Evolutionary conservation across 2,113 vertebrate genomes (phyloP).

Genomic region (Leptobrachium ailaonicum): DNA sequence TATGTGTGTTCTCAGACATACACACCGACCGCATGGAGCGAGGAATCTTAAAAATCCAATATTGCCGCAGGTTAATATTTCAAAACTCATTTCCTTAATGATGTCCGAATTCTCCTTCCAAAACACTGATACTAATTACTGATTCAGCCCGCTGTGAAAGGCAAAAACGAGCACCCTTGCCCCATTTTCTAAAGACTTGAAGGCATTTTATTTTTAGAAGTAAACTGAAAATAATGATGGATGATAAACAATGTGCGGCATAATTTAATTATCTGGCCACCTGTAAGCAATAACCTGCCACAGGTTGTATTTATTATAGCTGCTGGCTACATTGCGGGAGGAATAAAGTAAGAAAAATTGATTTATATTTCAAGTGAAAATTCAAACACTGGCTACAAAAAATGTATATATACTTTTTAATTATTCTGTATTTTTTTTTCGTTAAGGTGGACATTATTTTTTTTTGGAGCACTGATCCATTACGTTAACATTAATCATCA

Average conservation of each 20-base stretch:
- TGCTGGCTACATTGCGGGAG: not conserved
- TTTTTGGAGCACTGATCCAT: too few relatives aligned
- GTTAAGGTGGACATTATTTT: too few relatives aligned
- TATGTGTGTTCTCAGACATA: not conserved
- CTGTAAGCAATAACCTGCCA: not conserved
- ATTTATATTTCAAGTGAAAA: too few relatives aligned
- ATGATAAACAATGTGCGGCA: not conserved
- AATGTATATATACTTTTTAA: too few relatives aligned
- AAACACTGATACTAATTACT: slow-evolving; percentile 4
- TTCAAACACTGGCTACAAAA: too few relatives aligned
- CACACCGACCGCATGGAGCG: not conserved
- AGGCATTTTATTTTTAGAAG: not conserved
- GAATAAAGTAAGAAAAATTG: too few relatives aligned
- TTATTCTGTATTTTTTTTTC: too few relatives aligned
- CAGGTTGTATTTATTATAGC: not conserved
- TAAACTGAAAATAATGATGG: not conserved
- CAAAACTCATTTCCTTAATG: not conserved
- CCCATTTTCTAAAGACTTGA: not conserved
- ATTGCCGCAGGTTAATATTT: not conserved
- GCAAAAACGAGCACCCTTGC: not conserved
- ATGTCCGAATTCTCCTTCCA: not conserved
- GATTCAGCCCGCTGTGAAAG: not conserved
- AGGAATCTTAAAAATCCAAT: not conserved
- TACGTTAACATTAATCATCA: too few relatives aligned
- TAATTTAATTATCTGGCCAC: slow-evolving; percentile 1